Conservation (phyloP, 2,888 invertebrate genomes). For the Apodemia zela region DNA sequence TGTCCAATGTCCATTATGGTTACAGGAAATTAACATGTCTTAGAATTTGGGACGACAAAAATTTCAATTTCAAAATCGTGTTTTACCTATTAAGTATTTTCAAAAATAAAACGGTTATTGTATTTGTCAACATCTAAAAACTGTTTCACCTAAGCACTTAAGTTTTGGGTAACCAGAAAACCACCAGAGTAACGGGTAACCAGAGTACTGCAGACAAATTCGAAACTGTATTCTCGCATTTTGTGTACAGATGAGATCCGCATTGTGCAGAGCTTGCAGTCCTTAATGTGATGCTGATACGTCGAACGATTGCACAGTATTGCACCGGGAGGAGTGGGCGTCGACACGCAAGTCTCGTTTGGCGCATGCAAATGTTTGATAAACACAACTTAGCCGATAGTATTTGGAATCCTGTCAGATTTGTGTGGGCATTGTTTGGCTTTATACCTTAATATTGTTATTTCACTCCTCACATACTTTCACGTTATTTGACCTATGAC, state of each 20-base stretch:
- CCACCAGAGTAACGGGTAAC: no score
- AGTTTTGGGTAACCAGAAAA: no score
- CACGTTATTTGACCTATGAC: conserved; percentile 12
- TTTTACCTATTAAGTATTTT: no score
- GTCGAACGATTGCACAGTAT: conserved; percentile 59
- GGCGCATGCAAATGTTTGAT: conserved; percentile 65
- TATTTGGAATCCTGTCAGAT: conserved; percentile 66
- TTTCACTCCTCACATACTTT: conserved; percentile 11
- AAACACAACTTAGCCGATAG: conserved; percentile 56
- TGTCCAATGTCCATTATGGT: no score
- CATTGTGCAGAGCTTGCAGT: conserved; percentile 40
- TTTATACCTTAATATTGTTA: conserved; percentile 15
- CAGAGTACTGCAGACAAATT: neutral
- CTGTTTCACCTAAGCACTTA: no score
- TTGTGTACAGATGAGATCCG: conserved; percentile 23
- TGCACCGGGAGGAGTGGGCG: conserved; percentile 52
- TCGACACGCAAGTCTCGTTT: conserved; percentile 65
- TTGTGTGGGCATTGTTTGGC: conserved; percentile 68
- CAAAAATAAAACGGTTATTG: no score
- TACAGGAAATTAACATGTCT: no score
- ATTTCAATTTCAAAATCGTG: no score
- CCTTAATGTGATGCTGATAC: conserved; percentile 72
- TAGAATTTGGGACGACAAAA: no score
- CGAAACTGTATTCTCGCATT: conserved; percentile 3
- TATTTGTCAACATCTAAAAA: no score